Evolutionary conservation across 2,888 invertebrate genomes (phyloP).

Genomic region (Keiferia lycopersicella): DNA sequence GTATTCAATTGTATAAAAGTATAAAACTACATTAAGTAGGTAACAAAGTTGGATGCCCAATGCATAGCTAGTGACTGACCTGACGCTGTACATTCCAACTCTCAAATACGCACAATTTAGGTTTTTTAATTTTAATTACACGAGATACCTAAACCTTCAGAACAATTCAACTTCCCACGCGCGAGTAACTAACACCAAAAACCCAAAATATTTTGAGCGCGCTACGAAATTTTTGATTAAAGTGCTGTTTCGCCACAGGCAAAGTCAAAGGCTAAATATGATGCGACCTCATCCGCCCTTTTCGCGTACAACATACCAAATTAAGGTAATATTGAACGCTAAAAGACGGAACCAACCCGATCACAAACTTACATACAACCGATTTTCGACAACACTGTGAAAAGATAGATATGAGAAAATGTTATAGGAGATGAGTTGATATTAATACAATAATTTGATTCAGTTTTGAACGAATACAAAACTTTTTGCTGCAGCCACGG

Average conservation of each 20-base stretch:
- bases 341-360: constrained; percentile 36
- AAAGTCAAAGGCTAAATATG: constrained; percentile 47
- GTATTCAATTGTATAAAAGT: too few relatives aligned
- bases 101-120: too few relatives aligned
- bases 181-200: not conserved
- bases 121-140: too few relatives aligned
- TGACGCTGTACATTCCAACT: too few relatives aligned
- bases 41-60: too few relatives aligned
- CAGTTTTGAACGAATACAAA: too few relatives aligned
- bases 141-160: not conserved
- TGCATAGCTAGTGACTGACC: too few relatives aligned
- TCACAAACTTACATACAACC: constrained; percentile 43
- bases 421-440: not conserved
- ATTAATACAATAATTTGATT: not conserved
- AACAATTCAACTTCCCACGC: not conserved
- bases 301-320: constrained; percentile 51
- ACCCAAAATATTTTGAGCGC: not conserved
- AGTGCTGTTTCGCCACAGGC: constrained; percentile 37
- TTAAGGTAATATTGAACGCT: constrained; percentile 58
- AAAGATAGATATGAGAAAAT: not conserved
- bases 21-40: too few relatives aligned
- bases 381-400: constrained; percentile 44
- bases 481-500: too few relatives aligned
- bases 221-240: constrained; percentile 34
- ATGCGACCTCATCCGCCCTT: constrained; percentile 50